Conservation (phyloP, 2,797 vertebrate genomes). For the Myiotriccus ornatus region DNA sequence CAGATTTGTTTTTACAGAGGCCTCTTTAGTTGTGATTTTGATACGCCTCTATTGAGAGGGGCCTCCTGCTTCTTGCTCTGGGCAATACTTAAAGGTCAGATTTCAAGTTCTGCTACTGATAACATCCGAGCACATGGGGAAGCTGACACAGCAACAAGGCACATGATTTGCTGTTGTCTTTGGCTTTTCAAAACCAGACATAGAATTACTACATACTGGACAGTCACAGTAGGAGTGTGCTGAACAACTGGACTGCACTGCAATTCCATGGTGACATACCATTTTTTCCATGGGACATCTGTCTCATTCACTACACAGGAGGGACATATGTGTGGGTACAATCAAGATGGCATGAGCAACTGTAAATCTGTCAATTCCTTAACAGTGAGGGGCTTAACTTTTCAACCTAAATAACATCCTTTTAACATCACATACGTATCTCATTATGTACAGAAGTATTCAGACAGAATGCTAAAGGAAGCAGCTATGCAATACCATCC, state of each 20-base stretch:
- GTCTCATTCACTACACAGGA: neutral
- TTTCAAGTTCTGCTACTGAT: neutral
- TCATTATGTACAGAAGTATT: neutral
- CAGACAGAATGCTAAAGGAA: neutral
- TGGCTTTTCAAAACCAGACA: neutral
- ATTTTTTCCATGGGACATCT: neutral
- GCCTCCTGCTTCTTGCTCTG: neutral
- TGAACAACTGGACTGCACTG: neutral
- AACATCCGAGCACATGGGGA: neutral
- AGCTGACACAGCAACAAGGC: neutral
- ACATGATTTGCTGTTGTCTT: neutral
- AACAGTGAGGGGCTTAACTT: neutral
- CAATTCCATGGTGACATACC: neutral
- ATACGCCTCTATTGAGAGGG: neutral
- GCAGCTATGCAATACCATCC: neutral
- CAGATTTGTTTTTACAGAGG: neutral
- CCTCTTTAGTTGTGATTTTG: neutral
- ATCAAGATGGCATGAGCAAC: neutral
- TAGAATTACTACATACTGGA: neutral
- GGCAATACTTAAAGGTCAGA: neutral
- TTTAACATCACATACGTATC: neutral
- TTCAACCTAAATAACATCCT: slow-evolving; percentile 26
- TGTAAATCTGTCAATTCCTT: slow-evolving; percentile 44
- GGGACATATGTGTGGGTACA: neutral
- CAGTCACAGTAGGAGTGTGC: neutral